phyloP scores from a whole-genome alignment of 2,797 vertebrate species.

The Mustela erminea region DNA sequence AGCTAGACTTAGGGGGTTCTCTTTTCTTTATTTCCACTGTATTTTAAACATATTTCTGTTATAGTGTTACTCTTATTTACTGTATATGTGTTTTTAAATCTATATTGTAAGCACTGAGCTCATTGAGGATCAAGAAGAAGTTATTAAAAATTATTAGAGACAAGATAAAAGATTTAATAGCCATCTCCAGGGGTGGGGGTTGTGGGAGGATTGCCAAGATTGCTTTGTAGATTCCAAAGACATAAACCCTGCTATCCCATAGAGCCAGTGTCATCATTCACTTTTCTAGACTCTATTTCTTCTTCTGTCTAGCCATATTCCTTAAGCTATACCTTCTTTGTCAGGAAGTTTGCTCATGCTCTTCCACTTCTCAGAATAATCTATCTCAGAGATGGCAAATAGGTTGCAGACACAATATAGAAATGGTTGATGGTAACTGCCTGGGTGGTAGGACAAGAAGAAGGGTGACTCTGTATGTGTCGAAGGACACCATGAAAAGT shows the following conservation, averaged over 20 bases:
- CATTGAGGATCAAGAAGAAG: background rate
- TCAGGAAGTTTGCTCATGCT: background rate
- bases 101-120: background rate
- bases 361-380: background rate
- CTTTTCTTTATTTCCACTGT: background rate
- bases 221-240: background rate
- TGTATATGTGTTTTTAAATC: background rate
- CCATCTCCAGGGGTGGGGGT: background rate
- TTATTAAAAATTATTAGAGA: conserved; percentile 9
- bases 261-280: background rate
- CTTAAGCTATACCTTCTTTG: background rate
- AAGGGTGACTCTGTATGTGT: background rate
- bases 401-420: background rate
- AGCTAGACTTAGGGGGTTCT: background rate
- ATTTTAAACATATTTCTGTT: background rate
- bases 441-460: background rate
- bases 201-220: background rate
- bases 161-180: background rate
- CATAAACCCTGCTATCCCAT: background rate
- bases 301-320: background rate
- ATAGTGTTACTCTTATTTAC: background rate
- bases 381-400: background rate
- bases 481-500: background rate
- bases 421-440: background rate
- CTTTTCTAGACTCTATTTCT: background rate